A percentile compares a stretch with the other conserved stretches of the same genome.
Conservation (phyloP, 2,888 invertebrate species). For the Drosophila anomalipes region DNA sequence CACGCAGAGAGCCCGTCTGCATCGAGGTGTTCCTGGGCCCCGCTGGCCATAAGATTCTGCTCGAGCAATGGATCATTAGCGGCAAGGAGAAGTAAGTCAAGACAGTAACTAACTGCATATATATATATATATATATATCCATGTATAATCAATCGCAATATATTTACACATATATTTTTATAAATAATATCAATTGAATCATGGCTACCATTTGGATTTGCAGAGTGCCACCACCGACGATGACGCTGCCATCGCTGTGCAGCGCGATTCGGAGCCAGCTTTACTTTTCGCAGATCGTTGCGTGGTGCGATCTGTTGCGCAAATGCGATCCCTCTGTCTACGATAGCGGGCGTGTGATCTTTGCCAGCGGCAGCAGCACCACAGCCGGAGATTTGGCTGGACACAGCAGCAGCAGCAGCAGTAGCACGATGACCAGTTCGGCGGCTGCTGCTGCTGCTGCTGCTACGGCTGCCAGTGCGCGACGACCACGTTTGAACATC, state of each 20-base stretch:
- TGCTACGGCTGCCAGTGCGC: slow-evolving; percentile 15
- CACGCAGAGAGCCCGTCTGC: slow-evolving; percentile 84
- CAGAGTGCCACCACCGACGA: slow-evolving; percentile 88
- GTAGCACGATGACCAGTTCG: slow-evolving; percentile 10
- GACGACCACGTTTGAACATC: slow-evolving; percentile 84
- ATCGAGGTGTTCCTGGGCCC: slow-evolving; percentile 85
- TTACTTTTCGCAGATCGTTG: slow-evolving; percentile 98
- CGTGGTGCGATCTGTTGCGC: slow-evolving; percentile 89
- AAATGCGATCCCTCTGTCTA: slow-evolving; percentile 84
- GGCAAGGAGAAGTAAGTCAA: slow-evolving; percentile 83
- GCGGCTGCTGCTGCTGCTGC: slow-evolving; percentile 1
- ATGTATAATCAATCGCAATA: background rate
- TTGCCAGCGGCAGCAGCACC: slow-evolving; percentile 52
- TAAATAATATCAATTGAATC: background rate
- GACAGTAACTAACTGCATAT: too few relatives aligned
- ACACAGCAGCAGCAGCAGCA: slow-evolving; percentile 22
- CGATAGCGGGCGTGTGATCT: slow-evolving; percentile 85
- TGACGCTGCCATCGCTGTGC: slow-evolving; percentile 90
- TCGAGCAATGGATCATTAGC: slow-evolving; percentile 85
- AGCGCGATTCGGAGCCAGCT: slow-evolving; percentile 97
- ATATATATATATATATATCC: too few relatives aligned
- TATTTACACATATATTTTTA: background rate
- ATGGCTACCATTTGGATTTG: background rate
- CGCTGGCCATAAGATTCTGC: slow-evolving; percentile 83
- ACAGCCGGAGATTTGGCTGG: slow-evolving; percentile 77